Evolutionary conservation across 2,888 invertebrate species (phyloP).

Genomic region (Philaethria dido): DNA sequence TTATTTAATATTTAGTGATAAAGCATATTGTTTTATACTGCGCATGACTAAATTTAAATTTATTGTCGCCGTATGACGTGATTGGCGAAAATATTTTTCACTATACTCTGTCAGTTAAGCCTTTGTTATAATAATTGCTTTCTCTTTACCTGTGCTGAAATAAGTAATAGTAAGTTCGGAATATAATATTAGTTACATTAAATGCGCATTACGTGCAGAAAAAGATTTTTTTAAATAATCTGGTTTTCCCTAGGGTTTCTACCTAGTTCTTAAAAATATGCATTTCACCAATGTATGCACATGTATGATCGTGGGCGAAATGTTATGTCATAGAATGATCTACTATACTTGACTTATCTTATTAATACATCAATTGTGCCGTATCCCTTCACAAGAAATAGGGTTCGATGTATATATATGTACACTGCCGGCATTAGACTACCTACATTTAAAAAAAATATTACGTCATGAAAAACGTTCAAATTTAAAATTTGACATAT

Average conservation of each 20-base stretch:
- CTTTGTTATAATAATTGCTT: conserved; percentile 1
- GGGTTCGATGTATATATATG: background rate
- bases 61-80: conserved; percentile 42
- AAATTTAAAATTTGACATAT: too few species aligned
- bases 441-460: too few species aligned
- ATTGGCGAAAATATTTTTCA: conserved; percentile 37
- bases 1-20: conserved; percentile 18
- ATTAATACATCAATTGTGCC: background rate
- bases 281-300: background rate
- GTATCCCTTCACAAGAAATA: background rate
- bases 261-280: background rate
- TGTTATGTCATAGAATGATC: conserved; percentile 3
- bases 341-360: background rate
- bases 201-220: background rate
- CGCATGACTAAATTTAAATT: conserved; percentile 63
- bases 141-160: background rate
- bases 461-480: too few species aligned
- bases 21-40: conserved; percentile 55
- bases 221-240: background rate
- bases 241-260: background rate
- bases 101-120: background rate
- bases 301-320: conserved; percentile 1
- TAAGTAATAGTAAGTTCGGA: too few species aligned
- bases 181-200: too few species aligned
- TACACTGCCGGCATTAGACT: too few species aligned